Base-by-base conservation (phyloP, 2,797 vertebrate genomes). In the Gadopsis marmoratus region DNA sequence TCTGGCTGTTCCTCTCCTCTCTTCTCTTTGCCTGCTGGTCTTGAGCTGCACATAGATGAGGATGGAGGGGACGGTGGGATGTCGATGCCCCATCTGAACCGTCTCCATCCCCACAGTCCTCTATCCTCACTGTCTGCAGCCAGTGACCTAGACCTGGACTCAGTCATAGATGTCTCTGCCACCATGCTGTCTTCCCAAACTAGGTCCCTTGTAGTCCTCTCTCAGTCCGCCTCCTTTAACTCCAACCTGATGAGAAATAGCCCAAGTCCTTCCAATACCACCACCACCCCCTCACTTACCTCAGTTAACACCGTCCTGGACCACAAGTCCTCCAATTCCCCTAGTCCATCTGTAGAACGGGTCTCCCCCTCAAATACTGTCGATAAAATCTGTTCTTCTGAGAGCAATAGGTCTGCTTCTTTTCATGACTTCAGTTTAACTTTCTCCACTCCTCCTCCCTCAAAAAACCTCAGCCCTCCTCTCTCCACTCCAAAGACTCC, bases 41-140 rank as follows among this genome's bases (percentile, higher is more conserved):
- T 93, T 31, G 95, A 96, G 90, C 87, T 95, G 68, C 92, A 93
- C 58, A 87, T 92, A 71, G 95, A 96, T 37, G 95, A 96, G 86
- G 95, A 95, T 6, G 94, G 91, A 54, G 86, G 81, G 70, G 91
- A 87, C 3, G 12, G 76, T 19, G 79, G 79, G 39, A 19, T 77
- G 23, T 70, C 69, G 3, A 5, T 69, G 21, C 37, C 84, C 1
- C 56, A 33, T 58, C 62, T 14, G 12, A 48, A 64, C 72, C 62
- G 35, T 54, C 66, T 76, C 47, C 63, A 56, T 58, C 75, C 84
- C 26, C 83, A 87, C 51, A 93, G 93, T 83, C 91, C 93, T 8
- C 48, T 75, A 14, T 89, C 89, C 74, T 89, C 92, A 0, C 78
- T 92, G 4, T 92, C 87, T 64, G 72, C 88, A 76, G 75, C 62